phyloP scores from a whole-genome alignment of 1,140 invertebrate species.

The Rhynchophorus ferrugineus region DNA sequence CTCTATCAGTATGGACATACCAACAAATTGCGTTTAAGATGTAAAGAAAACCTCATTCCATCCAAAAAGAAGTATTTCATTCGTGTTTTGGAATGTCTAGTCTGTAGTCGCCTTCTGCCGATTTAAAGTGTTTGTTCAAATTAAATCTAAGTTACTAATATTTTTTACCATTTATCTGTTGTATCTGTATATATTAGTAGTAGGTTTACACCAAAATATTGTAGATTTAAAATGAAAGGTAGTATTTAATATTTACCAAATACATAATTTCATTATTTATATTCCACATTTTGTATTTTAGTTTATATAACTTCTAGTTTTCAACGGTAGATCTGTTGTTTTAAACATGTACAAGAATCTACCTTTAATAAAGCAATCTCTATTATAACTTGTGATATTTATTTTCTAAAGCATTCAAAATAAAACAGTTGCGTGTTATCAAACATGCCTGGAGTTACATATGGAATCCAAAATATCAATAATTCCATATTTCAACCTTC shows the following conservation, averaged over 20 bases:
- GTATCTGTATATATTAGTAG: slow-evolving; percentile 14
- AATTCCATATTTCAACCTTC: no score
- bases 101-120: not conserved
- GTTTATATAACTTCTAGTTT: slow-evolving; percentile 8
- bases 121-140: slow-evolving; percentile 5
- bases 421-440: no score
- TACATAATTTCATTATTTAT: slow-evolving; percentile 18
- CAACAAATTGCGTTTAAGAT: not conserved
- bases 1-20: not conserved
- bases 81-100: not conserved
- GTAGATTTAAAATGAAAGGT: slow-evolving; percentile 8
- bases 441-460: no score
- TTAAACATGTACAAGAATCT: not conserved
- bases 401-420: not conserved
- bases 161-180: slow-evolving; percentile 5
- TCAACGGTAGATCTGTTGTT: not conserved
- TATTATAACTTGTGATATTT: not conserved
- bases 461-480: no score
- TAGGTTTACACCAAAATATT: slow-evolving; percentile 10
- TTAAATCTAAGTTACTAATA: slow-evolving; percentile 1
- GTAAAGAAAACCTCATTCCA: not conserved
- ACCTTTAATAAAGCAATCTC: slow-evolving; percentile 6
- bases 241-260: slow-evolving; percentile 17
- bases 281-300: slow-evolving; percentile 18
- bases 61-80: not conserved